A percentile compares a stretch with the other conserved stretches of the same genome.
These are phyloP conservation scores for Noctilio leporinus DNA, from an alignment of 2,113 vertebrate genomes.

Conservation along the genomic window DNA sequence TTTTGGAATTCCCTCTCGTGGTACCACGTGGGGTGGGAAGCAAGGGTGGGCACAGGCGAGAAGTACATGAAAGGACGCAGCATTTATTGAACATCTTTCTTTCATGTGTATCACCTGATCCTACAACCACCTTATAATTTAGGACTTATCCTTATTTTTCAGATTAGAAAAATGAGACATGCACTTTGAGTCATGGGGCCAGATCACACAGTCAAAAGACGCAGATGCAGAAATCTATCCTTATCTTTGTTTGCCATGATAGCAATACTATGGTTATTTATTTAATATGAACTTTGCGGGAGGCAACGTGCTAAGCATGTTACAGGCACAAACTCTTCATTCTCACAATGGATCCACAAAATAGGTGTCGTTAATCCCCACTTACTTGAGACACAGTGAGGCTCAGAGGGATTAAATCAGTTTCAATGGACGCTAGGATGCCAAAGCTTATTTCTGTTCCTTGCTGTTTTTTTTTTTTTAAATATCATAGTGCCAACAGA, in stretches of 20 bases:
- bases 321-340: neutral
- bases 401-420: neutral
- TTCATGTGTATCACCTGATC: neutral
- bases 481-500: conserved; percentile 11
- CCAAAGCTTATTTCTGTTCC: neutral
- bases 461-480: neutral
- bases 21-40: neutral
- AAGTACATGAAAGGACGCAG: neutral
- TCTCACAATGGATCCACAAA: neutral
- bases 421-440: neutral
- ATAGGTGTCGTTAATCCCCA: neutral
- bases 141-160: neutral
- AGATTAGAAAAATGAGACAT: neutral
- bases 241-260: neutral
- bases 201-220: neutral
- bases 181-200: neutral
- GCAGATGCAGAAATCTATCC: neutral
- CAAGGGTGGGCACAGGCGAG: neutral
- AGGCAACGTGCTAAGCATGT: neutral
- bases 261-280: neutral
- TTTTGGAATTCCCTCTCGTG: too few species aligned
- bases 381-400: neutral
- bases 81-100: neutral
- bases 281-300: neutral
- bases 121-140: neutral